A percentile compares a stretch with the other conserved stretches of the same genome.
phyloP scores from a whole-genome alignment of 2,888 invertebrate genomes.

The Lasioglossum oenotherae region DNA sequence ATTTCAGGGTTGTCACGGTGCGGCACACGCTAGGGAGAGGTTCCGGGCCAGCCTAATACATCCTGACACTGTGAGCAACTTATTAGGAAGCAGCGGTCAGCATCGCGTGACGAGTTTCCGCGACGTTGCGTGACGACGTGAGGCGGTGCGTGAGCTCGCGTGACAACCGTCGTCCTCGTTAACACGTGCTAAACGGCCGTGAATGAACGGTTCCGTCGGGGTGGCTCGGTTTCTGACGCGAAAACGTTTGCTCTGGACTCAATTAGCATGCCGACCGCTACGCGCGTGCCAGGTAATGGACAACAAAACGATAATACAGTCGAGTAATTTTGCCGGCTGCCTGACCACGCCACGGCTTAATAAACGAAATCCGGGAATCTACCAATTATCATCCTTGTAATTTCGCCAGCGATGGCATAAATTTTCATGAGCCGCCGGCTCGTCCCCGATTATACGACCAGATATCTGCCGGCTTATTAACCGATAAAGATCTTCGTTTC shows the following conservation, averaged over 20 bases:
- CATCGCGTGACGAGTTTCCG: conserved; percentile 28
- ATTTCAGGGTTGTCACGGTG: neutral
- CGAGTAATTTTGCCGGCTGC: conserved; percentile 38
- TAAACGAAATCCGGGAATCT: conserved; percentile 53
- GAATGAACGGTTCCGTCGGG: conserved; percentile 53
- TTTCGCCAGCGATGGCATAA: conserved; percentile 22
- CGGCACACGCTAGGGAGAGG: neutral
- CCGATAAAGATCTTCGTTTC: conserved; percentile 15
- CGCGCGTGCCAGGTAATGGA: conserved; percentile 37
- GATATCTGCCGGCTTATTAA: conserved; percentile 14
- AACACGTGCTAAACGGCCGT: conserved; percentile 58
- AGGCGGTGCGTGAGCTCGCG: conserved; percentile 23
- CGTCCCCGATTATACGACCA: conserved; percentile 5
- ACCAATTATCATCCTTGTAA: conserved; percentile 44
- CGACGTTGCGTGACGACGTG: conserved; percentile 41
- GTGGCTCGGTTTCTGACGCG: conserved; percentile 40
- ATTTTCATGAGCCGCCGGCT: conserved; percentile 5
- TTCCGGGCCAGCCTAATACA: neutral
- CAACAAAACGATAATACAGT: conserved; percentile 61
- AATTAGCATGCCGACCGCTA: conserved; percentile 56
- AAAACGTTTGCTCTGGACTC: conserved; percentile 54
- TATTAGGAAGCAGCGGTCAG: neutral
- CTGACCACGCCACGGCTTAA: conserved; percentile 51
- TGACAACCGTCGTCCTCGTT: conserved; percentile 55
- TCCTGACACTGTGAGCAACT: conserved; percentile 19